These are phyloP conservation scores for Scytalopus superciliaris DNA, from an alignment of 2,113 vertebrate genomes.

Conservation along the genomic window DNA sequence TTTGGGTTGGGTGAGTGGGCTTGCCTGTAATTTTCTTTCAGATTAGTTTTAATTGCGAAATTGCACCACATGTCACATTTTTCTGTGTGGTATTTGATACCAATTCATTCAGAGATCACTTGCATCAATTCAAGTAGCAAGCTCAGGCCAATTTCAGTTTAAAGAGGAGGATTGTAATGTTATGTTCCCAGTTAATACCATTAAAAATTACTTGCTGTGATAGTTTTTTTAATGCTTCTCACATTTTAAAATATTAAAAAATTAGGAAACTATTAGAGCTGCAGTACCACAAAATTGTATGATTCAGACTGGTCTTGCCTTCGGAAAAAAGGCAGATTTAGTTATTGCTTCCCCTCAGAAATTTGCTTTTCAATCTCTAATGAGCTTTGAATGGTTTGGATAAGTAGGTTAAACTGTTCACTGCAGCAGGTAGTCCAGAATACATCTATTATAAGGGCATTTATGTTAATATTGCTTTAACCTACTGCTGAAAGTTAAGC, in stretches of 20 bases:
- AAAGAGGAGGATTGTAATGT: neutral
- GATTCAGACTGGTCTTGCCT: neutral
- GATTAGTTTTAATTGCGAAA: neutral
- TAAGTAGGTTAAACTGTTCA: neutral
- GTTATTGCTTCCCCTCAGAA: neutral
- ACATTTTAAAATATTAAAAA: neutral
- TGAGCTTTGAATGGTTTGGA: neutral
- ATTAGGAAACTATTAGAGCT: neutral
- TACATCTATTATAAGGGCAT: neutral
- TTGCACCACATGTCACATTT: neutral
- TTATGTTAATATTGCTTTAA: neutral
- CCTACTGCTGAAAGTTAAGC: constrained; percentile 21
- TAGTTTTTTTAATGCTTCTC: neutral
- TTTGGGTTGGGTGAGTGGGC: neutral
- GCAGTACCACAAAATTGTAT: neutral
- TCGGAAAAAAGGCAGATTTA: neutral
- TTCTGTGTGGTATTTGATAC: neutral
- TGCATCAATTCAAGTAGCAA: neutral
- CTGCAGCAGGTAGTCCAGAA: neutral
- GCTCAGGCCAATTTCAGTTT: neutral
- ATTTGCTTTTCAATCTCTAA: neutral
- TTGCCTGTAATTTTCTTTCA: neutral
- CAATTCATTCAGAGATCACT: neutral
- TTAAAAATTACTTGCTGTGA: neutral
- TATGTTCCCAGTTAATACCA: neutral